Evolutionary conservation across 2,797 vertebrate genomes (phyloP).

Genomic region (Urophycis tenuis): DNA sequence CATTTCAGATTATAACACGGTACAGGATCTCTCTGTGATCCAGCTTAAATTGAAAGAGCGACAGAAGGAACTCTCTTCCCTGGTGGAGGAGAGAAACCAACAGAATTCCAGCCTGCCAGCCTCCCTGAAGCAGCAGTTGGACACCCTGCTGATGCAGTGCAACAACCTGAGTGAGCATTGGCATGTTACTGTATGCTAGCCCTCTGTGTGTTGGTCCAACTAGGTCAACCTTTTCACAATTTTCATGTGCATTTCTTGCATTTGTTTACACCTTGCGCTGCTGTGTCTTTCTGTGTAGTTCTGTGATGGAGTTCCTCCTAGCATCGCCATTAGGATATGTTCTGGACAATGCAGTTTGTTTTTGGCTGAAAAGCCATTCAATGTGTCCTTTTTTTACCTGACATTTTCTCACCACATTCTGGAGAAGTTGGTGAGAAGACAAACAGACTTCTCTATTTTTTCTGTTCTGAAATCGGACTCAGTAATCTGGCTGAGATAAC

Average conservation of each 20-base stretch:
- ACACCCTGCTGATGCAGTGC: neutral
- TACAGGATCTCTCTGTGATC: neutral
- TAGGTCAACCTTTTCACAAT: neutral
- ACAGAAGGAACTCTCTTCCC: too few species aligned
- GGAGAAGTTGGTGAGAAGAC: too few species aligned
- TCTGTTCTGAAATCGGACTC: too few species aligned
- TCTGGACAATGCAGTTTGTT: neutral
- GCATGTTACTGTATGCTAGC: neutral
- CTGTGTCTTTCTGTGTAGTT: too few species aligned
- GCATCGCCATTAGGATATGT: neutral
- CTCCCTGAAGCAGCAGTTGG: too few species aligned
- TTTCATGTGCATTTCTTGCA: neutral
- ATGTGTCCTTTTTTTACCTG: neutral
- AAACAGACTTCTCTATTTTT: too few species aligned
- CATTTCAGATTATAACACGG: neutral
- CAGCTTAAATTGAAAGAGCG: neutral
- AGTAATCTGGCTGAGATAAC: too few species aligned
- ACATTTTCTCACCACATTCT: neutral
- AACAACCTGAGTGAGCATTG: neutral
- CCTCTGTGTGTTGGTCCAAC: neutral
- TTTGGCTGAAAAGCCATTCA: neutral
- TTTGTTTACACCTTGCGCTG: neutral
- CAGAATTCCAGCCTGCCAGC: too few species aligned
- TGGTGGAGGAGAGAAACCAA: too few species aligned
- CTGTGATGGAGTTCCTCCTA: neutral